Evolutionary conservation across 2,888 invertebrate genomes (phyloP), one percentile per base, ranked within the genome.

Genomic region (Auanema freiburgensis): DNA sequence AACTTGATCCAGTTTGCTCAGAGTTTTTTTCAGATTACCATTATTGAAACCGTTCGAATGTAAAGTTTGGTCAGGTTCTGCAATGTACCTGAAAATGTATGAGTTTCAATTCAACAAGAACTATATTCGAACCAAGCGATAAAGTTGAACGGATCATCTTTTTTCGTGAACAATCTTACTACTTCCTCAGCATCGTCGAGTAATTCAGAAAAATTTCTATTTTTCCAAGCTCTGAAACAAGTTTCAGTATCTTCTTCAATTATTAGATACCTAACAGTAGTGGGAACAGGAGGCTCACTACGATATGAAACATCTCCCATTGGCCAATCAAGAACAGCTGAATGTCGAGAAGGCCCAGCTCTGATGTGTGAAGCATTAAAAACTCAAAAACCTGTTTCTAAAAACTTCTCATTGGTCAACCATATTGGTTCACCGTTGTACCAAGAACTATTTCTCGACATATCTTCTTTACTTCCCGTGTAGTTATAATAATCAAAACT

Each of bases 21-120:
- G 71, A 71, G 75, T 74, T 53, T 72, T 71, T 23, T 55, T 57
- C 41, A 76, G 49, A 23, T 62, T 70, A 25, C 67, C 66, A 18
- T 84, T 82, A 53, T 84, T 79, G 10, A 85, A 85, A 14, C 86
- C 86, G 74, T 69, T 78, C 5, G 55, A 4, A 73, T 86, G 86
- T 1, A 85, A 85, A 16, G 71, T 70, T 6, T 65, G 55, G 71
- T 86, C 86, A 3, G 86, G 86, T 62, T 86, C 82, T 43, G 83
- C 76, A 57, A 83, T 84, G 72, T 86, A 86, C 42, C 70, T 70
- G 43, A 50, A 50, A 52, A 21, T 10, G 11, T 11, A 14, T 10
- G 24, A 10, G 14, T 12, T 42, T 56, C 1, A 44, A 16, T 57
- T 25, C n/a, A n/a, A n/a, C n/a, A n/a, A n/a, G n/a, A n/a, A n/a